These are phyloP conservation scores for Falco concolor DNA, from an alignment of 2,797 vertebrate species.

Conservation along the genomic window DNA sequence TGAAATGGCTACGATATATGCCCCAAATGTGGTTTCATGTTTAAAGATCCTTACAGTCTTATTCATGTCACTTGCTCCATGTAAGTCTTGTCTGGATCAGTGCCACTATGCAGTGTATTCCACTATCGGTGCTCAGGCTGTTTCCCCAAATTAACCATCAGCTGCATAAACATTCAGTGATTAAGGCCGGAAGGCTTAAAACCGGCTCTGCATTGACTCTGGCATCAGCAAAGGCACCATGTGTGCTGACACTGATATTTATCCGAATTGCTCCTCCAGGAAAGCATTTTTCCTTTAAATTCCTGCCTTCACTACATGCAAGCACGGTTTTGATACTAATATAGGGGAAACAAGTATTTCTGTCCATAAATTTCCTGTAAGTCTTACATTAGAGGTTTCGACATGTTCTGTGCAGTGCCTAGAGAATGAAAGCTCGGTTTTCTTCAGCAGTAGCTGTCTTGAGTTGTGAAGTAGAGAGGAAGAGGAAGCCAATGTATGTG, in stretches of 20 bases:
- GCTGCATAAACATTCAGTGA: not conserved
- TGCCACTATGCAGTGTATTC: slow-evolving; percentile 5
- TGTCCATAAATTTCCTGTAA: not conserved
- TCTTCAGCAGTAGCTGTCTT: not conserved
- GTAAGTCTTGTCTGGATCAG: not conserved
- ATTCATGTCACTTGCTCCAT: not conserved
- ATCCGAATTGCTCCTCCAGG: not conserved
- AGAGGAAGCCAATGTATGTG: not conserved
- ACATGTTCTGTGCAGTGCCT: not conserved
- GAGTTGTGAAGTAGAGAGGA: not conserved
- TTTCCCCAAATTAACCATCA: slow-evolving; percentile 15
- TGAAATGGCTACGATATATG: not conserved
- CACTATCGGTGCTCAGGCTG: not conserved
- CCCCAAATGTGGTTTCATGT: rapidly evolving
- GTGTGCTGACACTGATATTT: not conserved
- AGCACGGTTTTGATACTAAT: not conserved
- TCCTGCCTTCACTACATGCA: not conserved
- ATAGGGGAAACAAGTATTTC: not conserved
- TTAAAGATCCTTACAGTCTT: not conserved
- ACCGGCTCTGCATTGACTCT: not conserved
- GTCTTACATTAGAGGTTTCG: not conserved
- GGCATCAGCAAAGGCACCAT: not conserved
- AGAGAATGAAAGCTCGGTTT: not conserved
- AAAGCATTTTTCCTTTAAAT: not conserved
- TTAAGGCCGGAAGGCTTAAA: not conserved